Evolutionary conservation across 2,113 vertebrate species (phyloP), one percentile per base, ranked within the genome.

Genomic region (Scopus umbretta): DNA sequence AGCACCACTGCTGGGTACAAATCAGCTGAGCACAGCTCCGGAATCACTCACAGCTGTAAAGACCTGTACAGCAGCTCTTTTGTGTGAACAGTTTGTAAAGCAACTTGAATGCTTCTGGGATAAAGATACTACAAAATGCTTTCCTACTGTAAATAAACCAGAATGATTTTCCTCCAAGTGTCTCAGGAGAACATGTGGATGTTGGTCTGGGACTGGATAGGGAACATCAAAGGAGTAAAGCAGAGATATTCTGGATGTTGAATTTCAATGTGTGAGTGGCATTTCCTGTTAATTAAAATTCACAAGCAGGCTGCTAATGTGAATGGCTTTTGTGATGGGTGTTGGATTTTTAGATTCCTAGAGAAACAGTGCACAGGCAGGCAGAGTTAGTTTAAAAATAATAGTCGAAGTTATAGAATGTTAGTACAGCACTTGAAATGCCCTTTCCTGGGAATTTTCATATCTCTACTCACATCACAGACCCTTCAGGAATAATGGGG

Each of bases 261-360:
- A 74, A 92, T 95, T 96, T 92, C 91, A 96, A 94, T 91, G 76
- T 3, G 3, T 30, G 53, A 97, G 73, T 70, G 94, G 95, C 91
- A 94, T 97, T 97, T 97, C 95, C 95, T 94, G 92, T 72, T 96
- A 40, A 96, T 97, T 97, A 92, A 96, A 92, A 97, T 97, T 95
- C 96, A 97, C 81, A 86, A 71, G 83, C 50, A 84, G 72, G 71
- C 94, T 96, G 80, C 93, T 81, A 86, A 94, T 83, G 88, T 94
- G 96, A 94, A 92, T 53, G 68, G 85, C 95, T 95, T 92, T 94
- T 91, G 96, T 90, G 95, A 83, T 7, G 40, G 86, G 68, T 81
- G 66, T 38, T 94, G 79, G 87, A 88, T 80, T 96, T 92, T 84
- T 80, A 87, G 80, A 71, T 89, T 96, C 79, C 86, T 76, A 72